Conservation (phyloP, 2,797 vertebrate species). For the Strix occidentalis region DNA sequence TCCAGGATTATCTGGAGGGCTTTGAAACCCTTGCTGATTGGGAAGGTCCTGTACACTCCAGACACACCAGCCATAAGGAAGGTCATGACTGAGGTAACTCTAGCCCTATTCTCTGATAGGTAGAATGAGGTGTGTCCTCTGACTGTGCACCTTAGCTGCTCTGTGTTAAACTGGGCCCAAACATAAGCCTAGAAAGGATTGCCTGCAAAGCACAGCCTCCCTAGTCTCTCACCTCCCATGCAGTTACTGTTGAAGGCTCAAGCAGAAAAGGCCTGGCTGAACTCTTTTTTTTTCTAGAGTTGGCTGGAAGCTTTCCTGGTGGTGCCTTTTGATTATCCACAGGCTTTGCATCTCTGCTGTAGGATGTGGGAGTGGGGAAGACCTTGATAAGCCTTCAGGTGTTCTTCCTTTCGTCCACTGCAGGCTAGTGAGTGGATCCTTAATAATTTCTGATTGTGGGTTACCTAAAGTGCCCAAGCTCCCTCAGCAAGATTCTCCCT, state of each 20-base stretch:
- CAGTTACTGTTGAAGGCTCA: not conserved
- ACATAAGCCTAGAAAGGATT: not conserved
- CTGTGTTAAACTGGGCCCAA: not conserved
- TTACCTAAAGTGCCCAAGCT: not conserved
- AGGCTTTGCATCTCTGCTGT: not conserved
- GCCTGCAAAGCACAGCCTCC: not conserved
- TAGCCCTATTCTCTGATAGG: not conserved
- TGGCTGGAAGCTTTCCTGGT: not conserved
- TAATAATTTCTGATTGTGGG: not conserved
- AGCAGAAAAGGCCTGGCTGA: not conserved
- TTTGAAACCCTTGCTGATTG: constrained; percentile 91
- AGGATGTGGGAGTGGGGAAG: not conserved
- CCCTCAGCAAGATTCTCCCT: not conserved
- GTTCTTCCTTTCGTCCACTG: not conserved
- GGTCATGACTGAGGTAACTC: constrained; percentile 89
- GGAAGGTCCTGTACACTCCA: constrained; percentile 95
- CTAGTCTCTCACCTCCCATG: not conserved
- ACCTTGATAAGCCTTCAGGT: not conserved
- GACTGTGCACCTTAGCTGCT: not conserved
- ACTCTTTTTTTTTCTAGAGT: not conserved
- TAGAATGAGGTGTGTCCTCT: not conserved
- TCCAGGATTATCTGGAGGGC: constrained; percentile 96
- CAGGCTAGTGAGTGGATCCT: not conserved
- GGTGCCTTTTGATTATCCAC: not conserved
- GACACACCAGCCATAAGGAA: constrained; percentile 85